Evolutionary conservation across 2,888 invertebrate genomes (phyloP), one percentile per base, ranked within the genome.

Genomic region (Drosophila multiciliata): DNA sequence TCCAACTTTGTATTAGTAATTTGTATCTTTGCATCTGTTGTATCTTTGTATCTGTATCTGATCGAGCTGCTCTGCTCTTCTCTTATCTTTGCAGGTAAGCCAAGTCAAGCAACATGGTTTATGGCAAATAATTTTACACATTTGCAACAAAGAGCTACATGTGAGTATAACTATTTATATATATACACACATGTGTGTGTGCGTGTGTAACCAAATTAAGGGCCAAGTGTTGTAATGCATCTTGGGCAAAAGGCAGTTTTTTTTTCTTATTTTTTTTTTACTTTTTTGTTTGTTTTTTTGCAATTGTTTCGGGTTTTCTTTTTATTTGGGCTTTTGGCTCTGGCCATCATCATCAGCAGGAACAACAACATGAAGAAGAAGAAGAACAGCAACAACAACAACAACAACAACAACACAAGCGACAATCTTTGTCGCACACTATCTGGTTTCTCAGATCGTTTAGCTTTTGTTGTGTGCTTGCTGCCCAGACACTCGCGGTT

Each of bases 391-490:
- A 59, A 6, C 50, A 69, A 11, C 42, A 64, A 7, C 62, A 40
- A 2, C 57, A 67, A 7, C 61, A 55, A 11, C 50, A 58, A 26
- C 52, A 42, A 7, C 45, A 49, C 26, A 23, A 48, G 62, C 75
- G 75, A 80, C 80, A 78, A 80, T 80, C 78, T 78, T 78, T 78
- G 78, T 78, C 78, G 78, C 80, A 75, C 67, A 67, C 74, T 86
- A 80, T 83, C 77, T 80, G 75, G 72, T 78, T 83, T 82, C 87
- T 90, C 89, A 90, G 89, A 89, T 89, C 89, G 90, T 83, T 89
- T 85, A 73, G 87, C 87, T 80, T 83, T 87, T 83, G 81, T 80
- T 80, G 70, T 75, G 78, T 36, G 45, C 45, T 45, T 23, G 45
- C 73, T 78, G 87, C 79, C 76, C 83, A 87, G 83, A 86, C 87